Base-by-base conservation (phyloP, 2,888 invertebrate genomes). In the Erynnis tages region DNA sequence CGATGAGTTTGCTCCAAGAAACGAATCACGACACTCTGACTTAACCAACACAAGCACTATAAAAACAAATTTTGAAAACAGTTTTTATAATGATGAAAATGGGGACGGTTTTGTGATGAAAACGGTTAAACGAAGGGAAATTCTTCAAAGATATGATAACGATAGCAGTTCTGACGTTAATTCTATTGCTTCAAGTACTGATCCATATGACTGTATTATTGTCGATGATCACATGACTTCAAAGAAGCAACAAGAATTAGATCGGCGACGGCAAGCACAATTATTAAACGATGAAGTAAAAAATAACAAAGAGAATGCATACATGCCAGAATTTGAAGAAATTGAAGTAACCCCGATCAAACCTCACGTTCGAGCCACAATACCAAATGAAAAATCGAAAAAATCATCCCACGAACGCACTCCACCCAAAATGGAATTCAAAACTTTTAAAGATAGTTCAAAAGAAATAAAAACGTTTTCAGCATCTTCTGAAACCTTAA, bases 161-260 rank as follows among this genome's bases (percentile, higher is more conserved):
- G 90, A 91, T 35, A 92, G 92, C 57, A 93, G 93, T 69, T 92
- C 93, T 5, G 93, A 92, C 61, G 90, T 90, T 30, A 87, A 90
- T 73, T 93, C 93, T 43, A 91, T 92, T 62, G 90, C 91, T 65
- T 93, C 93, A 40, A 94, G 93, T 69, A 94, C 93, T 40, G 94
- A 94, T 85, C 93, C 93, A 19, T 93, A 94, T 63, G 94, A 94
- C 71, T 96, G 96, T 71, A 96, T 96, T 61, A 94, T 96, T 45
- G 95, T 96, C 17, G 95, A 96, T 63, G 96, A 96, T 80, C 95
- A 94, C 65, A 90, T 84, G 90, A 86, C 82, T 57, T 79, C 82
- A 61, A 76, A 88, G 76, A 92, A 88, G 65, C 91, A 85, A 65
- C 88, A 87, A 75, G 52, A 53, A 17, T 66, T 82, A 58, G 86